Evolutionary conservation across 2,888 invertebrate genomes (phyloP), one percentile per base, ranked within the genome.

Genomic region (Hirtodrosophila histrioides): DNA sequence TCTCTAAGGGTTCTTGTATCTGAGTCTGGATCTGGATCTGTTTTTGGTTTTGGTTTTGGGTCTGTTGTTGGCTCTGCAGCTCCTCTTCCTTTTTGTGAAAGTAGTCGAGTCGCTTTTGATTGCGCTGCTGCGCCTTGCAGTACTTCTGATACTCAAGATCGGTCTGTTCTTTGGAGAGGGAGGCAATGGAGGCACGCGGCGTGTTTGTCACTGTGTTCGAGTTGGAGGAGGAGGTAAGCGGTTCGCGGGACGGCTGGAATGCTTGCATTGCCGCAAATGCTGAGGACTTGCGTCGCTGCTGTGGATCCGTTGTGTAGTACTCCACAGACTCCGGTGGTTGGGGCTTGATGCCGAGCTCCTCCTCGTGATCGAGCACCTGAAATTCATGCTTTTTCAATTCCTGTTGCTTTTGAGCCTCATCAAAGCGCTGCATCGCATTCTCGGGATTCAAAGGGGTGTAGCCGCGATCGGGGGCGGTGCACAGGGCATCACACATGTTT

Each of bases 401-500:
- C 60, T 81, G 78, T 24, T 81, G 83, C 46, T 86, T 87, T 33
- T 89, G 78, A 46, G 89, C 77, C 33, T 88, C 88, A n/a, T 91
- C 91, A 27, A 81, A 69, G 24, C 85, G 68, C 7, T 86, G 89
- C 9, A 78, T 90, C 7, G 90, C 92, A 80, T 93, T 92, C 89
- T 93, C 92, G 71, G 92, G 89, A 61, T 92, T 92, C 31, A 94
- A 88, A 27, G 94, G 94, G 58, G 93, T 93, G 76, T 93, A 94
- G 3, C 94, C 93, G 41, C 94, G 91, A 44, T 94, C 94, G 8
- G 95, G 93, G 27, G 95, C 95, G 63, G 94, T 93, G 27, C 94
- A 93, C 43, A 95, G 89, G 12, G 95, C 95, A 65, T 93, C 93
- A 65, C 90, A 91, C 69, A 94, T 91, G 45, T 92, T 93, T 2